Percentiles rank a stretch among this genome's conserved stretches.
Conservation (phyloP, 1,140 invertebrate species). For the Drosophila sulfurigaster region DNA sequence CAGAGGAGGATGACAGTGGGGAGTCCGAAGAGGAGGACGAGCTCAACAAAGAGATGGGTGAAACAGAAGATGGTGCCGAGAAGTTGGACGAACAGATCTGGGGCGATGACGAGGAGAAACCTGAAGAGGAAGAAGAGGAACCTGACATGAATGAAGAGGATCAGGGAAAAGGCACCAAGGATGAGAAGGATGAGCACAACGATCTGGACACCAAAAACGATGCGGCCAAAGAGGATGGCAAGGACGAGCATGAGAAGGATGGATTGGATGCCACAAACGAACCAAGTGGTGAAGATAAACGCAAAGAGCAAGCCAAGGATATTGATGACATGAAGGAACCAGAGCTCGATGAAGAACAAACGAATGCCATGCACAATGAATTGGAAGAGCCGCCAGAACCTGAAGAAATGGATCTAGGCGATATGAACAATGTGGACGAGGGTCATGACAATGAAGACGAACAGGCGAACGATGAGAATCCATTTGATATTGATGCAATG, state of each 20-base stretch:
- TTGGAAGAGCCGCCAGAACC: conserved; percentile 91
- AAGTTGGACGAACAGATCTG: conserved; percentile 94
- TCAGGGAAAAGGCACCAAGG: conserved; percentile 89
- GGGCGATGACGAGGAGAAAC: conserved; percentile 93
- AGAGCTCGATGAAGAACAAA: conserved; percentile 92
- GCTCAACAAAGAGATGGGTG: conserved; percentile 97
- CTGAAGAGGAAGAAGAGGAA: conserved; percentile 87
- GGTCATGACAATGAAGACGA: conserved; percentile 87
- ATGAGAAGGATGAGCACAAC: conserved; percentile 89
- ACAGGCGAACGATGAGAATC: conserved; percentile 89
- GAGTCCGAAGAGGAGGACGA: conserved; percentile 91
- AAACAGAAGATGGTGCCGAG: conserved; percentile 93
- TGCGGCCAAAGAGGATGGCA: conserved; percentile 85
- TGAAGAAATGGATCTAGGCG: conserved; percentile 94
- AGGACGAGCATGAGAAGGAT: conserved; percentile 86
- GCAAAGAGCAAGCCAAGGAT: conserved; percentile 78
- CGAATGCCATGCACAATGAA: conserved; percentile 94
- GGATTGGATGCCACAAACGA: conserved; percentile 84
- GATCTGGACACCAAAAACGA: conserved; percentile 88
- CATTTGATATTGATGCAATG: conserved; percentile 93
- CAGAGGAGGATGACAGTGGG: conserved; percentile 88
- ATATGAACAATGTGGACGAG: conserved; percentile 93
- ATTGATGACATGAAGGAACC: conserved; percentile 88
- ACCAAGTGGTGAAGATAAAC: conserved; percentile 68
- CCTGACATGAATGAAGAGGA: conserved; percentile 88